These are phyloP conservation scores for Drosophila teissieri DNA, from an alignment of 1,140 invertebrate species.

Conservation along the genomic window DNA sequence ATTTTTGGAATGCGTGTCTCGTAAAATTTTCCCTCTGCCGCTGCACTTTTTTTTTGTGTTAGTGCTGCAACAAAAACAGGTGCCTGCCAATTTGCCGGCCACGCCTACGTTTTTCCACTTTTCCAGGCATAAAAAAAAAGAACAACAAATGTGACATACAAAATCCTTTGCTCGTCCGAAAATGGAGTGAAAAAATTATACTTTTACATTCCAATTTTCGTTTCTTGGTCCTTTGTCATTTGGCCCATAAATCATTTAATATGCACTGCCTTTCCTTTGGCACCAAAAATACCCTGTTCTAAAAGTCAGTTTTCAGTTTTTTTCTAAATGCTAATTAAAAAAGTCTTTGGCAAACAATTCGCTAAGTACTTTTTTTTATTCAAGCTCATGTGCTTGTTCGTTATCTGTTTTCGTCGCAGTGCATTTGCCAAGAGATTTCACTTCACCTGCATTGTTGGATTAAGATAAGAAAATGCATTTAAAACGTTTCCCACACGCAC, in stretches of 20 bases:
- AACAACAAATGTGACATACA: slow-evolving; percentile 63
- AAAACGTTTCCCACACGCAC: slow-evolving; percentile 43
- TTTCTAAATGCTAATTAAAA: too few relatives aligned
- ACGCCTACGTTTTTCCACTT: slow-evolving; percentile 13
- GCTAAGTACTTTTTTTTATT: too few relatives aligned
- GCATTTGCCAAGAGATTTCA: slow-evolving; percentile 14
- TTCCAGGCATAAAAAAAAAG: slow-evolving; percentile 34
- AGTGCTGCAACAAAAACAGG: not conserved
- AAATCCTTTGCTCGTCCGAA: slow-evolving; percentile 40
- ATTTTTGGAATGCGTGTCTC: slow-evolving; percentile 77
- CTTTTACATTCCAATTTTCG: slow-evolving; percentile 41
- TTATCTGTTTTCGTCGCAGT: not conserved
- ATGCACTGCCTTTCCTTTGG: slow-evolving; percentile 27
- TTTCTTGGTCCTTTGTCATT: slow-evolving; percentile 40
- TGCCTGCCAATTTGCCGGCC: slow-evolving; percentile 68
- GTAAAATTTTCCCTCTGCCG: slow-evolving; percentile 48
- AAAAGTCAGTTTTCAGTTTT: not conserved
- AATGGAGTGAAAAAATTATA: slow-evolving; percentile 26
- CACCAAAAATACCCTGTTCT: not conserved
- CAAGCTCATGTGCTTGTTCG: too few relatives aligned
- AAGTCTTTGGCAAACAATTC: too few relatives aligned
- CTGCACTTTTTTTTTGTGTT: slow-evolving; percentile 31
- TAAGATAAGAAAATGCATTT: slow-evolving; percentile 63
- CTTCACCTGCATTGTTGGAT: slow-evolving; percentile 33
- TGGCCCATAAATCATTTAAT: slow-evolving; percentile 57